These are phyloP conservation scores for Lasioglossum lativentre DNA, from an alignment of 2,888 invertebrate species.

Conservation along the genomic window DNA sequence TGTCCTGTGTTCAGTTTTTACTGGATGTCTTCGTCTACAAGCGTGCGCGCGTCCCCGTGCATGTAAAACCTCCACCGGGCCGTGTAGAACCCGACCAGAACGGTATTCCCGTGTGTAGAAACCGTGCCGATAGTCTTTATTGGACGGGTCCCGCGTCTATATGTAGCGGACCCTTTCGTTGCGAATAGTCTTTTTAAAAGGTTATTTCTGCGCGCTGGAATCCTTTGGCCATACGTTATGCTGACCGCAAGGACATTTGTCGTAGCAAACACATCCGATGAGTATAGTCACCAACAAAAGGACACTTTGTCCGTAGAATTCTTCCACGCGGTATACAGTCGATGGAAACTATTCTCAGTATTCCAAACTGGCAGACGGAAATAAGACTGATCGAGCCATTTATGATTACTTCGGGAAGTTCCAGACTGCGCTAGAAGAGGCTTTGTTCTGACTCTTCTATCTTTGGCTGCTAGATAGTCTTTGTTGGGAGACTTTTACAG, in stretches of 20 bases:
- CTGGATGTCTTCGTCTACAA: background rate
- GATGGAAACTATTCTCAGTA: background rate
- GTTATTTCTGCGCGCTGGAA: conserved; percentile 4
- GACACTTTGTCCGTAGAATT: background rate
- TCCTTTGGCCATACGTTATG: background rate
- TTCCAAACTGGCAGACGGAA: background rate
- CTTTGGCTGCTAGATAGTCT: background rate
- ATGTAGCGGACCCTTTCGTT: background rate
- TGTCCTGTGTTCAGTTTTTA: background rate
- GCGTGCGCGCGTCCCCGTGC: background rate
- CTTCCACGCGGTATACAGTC: background rate
- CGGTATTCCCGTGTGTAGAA: background rate
- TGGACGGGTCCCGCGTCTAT: background rate
- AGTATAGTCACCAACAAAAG: background rate
- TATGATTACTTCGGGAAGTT: background rate
- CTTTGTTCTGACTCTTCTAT: background rate
- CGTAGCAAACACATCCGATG: background rate
- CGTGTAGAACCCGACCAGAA: background rate
- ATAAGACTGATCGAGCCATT: background rate
- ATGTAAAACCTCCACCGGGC: background rate
- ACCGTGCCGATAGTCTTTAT: background rate
- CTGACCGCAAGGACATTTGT: background rate
- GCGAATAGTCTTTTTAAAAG: background rate
- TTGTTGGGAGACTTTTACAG: background rate
- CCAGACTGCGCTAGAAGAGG: background rate